phyloP scores from a whole-genome alignment of 2,888 invertebrate genomes.

The Stomorhina lunata region DNA sequence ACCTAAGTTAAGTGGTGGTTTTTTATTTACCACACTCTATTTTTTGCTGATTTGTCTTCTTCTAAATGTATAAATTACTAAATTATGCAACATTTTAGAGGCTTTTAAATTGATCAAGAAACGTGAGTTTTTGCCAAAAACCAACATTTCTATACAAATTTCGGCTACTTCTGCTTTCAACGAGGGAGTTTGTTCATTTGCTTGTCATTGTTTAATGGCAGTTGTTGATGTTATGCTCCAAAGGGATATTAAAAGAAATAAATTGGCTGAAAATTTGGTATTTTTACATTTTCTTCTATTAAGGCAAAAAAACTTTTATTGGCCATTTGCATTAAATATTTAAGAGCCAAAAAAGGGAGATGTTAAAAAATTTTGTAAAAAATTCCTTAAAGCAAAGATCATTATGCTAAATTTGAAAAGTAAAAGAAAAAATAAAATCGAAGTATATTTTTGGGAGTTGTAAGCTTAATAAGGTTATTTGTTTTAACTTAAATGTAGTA shows the following conservation, averaged over 20 bases:
- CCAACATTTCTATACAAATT: constrained; percentile 17
- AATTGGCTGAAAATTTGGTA: constrained; percentile 31
- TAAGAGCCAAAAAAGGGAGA: constrained; percentile 16
- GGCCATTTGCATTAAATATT: constrained; percentile 50
- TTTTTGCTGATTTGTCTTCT: constrained; percentile 25
- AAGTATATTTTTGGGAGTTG: constrained; percentile 26
- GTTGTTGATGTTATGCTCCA: constrained; percentile 3
- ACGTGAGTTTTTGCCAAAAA: constrained; percentile 54
- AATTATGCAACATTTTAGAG: constrained; percentile 51
- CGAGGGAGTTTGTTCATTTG: constrained; percentile 3
- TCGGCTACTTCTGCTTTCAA: constrained; percentile 10
- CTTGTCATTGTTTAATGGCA: constrained; percentile 13
- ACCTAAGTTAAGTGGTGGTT: background rate
- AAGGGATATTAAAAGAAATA: constrained; percentile 35
- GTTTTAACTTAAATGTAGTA: background rate
- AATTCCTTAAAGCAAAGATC: background rate
- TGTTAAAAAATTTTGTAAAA: background rate
- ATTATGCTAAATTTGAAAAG: constrained; percentile 3
- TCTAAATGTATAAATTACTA: constrained; percentile 51
- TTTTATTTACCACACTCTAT: background rate
- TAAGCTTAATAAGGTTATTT: constrained; percentile 29
- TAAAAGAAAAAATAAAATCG: background rate
- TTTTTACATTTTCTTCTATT: background rate
- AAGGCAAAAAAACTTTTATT: constrained; percentile 30
- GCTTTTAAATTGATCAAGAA: constrained; percentile 58